Evolutionary conservation across 1,140 invertebrate genomes (phyloP), one percentile per base, ranked within the genome.

Genomic region (Bombus affinis): DNA sequence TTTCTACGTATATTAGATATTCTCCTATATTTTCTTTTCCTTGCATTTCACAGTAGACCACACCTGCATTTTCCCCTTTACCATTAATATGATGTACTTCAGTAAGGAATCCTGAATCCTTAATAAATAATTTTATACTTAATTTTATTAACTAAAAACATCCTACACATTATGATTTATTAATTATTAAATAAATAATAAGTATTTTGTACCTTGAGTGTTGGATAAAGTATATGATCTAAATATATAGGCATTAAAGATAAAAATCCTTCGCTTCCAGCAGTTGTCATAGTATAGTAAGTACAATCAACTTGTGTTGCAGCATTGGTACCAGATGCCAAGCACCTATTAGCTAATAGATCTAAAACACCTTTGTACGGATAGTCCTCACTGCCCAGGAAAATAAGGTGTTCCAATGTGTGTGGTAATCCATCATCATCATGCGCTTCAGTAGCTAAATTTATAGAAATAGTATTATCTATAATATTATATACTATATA

Each of bases 31-130:
- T 98, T 94, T 98, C 98, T 42, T 96, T 91, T 37, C 97, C 97
- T 93, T 99, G 98, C 97, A 99, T 98, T 95, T 99, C 98, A 94
- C 97, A 98, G 93, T 99, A 99, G 3, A 99, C 98, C 47, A 99
- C 98, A 57, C 98, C 98, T 57, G 97, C 98, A 96, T 99, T 97
- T 90, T 98, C 97, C 6, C 98, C 98, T 86, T 98, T 96, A 8
- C 97, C 97, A 93, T 97, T 98, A 73, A 99, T 96, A 93, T 99
- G 98, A 95, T 99, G 98, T 3, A 99, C 98, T 95, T 99, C 98
- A 28, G 98, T 99, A 22, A 97, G 94, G 95, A 97, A 99, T 3
- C 96, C 98, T 90, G 97, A 95, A 88, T 98, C 97, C 97, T 97
- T 75, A 13, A 35, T 70, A 57, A 39, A 79, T 66, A 65, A 59